Percentiles rank a stretch among this genome's conserved stretches.
These are phyloP conservation scores for Platyura marginata DNA, from an alignment of 1,140 invertebrate genomes.

Conservation along the genomic window DNA sequence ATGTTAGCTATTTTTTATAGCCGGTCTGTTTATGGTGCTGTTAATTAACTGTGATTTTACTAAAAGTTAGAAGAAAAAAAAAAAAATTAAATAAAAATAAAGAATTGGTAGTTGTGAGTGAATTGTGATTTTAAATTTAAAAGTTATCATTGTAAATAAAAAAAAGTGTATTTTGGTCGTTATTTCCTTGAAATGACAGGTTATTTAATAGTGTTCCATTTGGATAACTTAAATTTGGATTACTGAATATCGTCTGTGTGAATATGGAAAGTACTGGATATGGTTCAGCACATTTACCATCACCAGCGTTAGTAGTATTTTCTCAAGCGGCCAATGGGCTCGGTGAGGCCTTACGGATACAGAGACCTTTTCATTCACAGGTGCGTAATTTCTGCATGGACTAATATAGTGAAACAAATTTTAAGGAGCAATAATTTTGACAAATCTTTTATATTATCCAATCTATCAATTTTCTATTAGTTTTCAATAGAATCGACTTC, in stretches of 20 bases:
- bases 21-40: too few relatives aligned
- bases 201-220: not conserved
- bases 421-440: not conserved
- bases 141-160: not conserved
- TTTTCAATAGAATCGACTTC: not conserved
- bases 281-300: constrained; percentile 4
- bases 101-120: not conserved
- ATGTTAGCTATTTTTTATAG: too few relatives aligned
- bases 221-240: not conserved
- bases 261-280: constrained; percentile 3
- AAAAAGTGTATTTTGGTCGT: not conserved
- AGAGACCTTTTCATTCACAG: constrained; percentile 4
- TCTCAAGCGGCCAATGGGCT: constrained; percentile 4
- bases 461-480: not conserved
- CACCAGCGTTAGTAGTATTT: constrained; percentile 4
- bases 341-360: constrained; percentile 4
- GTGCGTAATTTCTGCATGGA: not conserved
- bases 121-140: not conserved
- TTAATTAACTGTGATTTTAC: too few relatives aligned
- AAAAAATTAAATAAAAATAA: too few relatives aligned
- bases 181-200: not conserved
- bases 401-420: not conserved
- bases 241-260: not conserved
- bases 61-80: too few relatives aligned
- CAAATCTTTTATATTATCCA: not conserved